A percentile compares a stretch with the other conserved stretches of the same genome.
phyloP scores from a whole-genome alignment of 2,888 invertebrate genomes.

The Xylota sylvarum region DNA sequence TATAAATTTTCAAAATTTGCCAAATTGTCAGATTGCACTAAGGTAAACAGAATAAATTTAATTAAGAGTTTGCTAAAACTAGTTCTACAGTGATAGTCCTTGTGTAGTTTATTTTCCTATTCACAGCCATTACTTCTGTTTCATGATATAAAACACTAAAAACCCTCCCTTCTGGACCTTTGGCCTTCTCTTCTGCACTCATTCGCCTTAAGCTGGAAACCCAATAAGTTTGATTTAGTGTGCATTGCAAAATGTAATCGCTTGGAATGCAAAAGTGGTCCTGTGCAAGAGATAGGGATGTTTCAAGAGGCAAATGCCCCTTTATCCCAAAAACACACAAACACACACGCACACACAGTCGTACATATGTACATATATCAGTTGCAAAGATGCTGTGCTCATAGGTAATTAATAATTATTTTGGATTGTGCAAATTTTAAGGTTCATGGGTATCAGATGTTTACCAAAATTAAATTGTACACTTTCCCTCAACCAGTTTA shows the following conservation, averaged over 20 bases:
- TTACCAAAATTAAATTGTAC: slow-evolving; percentile 66
- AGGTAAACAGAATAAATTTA: slow-evolving; percentile 71
- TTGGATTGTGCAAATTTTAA: slow-evolving; percentile 62
- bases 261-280: slow-evolving; percentile 48
- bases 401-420: slow-evolving; percentile 70
- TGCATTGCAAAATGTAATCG: slow-evolving; percentile 63
- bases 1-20: slow-evolving; percentile 45
- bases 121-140: slow-evolving; percentile 54
- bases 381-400: slow-evolving; percentile 22
- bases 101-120: slow-evolving; percentile 31
- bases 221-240: slow-evolving; percentile 63
- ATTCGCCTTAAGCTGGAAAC: background rate
- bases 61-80: slow-evolving; percentile 49
- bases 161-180: background rate
- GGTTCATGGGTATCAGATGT: slow-evolving; percentile 63
- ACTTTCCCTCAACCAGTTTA: slow-evolving; percentile 22
- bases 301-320: slow-evolving; percentile 28
- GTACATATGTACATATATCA: slow-evolving; percentile 7
- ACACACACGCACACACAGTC: background rate
- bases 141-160: slow-evolving; percentile 16
- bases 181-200: background rate
- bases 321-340: slow-evolving; percentile 40
- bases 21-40: slow-evolving; percentile 48
- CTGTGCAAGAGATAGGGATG: slow-evolving; percentile 6
- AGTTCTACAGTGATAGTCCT: background rate